phyloP scores from a whole-genome alignment of 2,888 invertebrate genomes.

The Mycalesis mineus region DNA sequence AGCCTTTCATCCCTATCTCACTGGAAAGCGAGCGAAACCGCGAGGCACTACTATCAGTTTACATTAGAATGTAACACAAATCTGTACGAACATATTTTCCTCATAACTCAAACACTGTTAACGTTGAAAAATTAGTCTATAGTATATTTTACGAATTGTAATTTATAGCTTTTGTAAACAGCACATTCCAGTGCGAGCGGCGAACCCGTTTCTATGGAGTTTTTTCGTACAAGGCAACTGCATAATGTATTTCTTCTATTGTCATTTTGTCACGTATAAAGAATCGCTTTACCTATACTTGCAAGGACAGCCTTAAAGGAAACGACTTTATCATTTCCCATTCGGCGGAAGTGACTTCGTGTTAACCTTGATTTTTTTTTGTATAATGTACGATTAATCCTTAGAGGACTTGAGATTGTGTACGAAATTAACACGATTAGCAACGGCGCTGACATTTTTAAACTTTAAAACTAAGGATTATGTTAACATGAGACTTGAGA shows the following conservation, averaged over 20 bases:
- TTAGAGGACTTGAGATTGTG: neutral
- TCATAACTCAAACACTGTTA: neutral
- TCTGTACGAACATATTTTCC: neutral
- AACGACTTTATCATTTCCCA: neutral
- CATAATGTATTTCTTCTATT: neutral
- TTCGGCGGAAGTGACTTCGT: neutral
- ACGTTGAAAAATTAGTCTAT: neutral
- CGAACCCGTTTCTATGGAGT: neutral
- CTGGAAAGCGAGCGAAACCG: too few relatives aligned
- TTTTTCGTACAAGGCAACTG: conserved; percentile 1
- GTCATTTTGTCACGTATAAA: neutral
- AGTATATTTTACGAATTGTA: neutral
- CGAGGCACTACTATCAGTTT: too few relatives aligned
- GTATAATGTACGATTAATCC: neutral
- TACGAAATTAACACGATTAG: too few relatives aligned
- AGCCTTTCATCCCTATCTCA: too few relatives aligned
- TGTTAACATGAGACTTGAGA: too few relatives aligned
- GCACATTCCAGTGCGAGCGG: neutral
- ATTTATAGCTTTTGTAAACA: neutral
- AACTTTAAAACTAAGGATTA: too few relatives aligned
- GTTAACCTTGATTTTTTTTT: neutral
- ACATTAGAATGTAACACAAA: too few relatives aligned
- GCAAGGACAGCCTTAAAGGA: neutral
- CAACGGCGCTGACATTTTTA: too few relatives aligned
- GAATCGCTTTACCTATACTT: neutral